Evolutionary conservation across 1,140 invertebrate genomes (phyloP), one percentile per base, ranked within the genome.

Genomic region (Agrilus planipennis): DNA sequence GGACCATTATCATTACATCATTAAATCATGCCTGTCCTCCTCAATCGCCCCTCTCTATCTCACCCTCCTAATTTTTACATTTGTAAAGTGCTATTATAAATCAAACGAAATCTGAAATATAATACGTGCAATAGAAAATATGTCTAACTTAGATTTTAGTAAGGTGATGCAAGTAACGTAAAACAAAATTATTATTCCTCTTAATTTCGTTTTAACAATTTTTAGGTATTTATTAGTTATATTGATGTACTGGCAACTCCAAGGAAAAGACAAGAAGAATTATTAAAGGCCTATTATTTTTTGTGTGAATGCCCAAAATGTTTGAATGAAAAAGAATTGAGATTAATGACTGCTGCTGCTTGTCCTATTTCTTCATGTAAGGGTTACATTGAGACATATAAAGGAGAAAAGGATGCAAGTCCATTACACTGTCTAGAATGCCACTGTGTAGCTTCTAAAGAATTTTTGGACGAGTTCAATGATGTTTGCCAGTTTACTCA

Each of bases 241-340:
- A 80, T 90, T 41, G 87, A 91, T 54, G 54, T 84, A 21, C 63
- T 91, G 49, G 79, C 77, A 54, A 73, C 75, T 0, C 75, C 73
- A 1, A 64, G 71, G 40, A 73, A 77, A 21, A 68, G 88, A 44
- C 75, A 76, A 28, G 55, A 61, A 34, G 79, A 89, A 53, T 60
- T 94, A 2, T 57, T 74, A 52, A 64, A 70, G 20, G 77, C 72
- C 41, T 92, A 93, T 64, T 91, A 89, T 61, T 92, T 94, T 66
- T 59, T 76, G 5, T 93, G 89, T 61, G 64, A 79, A 38, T 94
- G 89, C 69, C 61, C 69, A 49, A 73, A 71, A 58, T 94, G 89
- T 65, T 62, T 68, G 52, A 68, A 77, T 62, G 60, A 69, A 7
- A 60, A 73, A 41, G 65, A 73, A 50, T 63, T 65, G 3, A 63